phyloP scores from a whole-genome alignment of 2,113 vertebrate species.

The Crotalus tigris region DNA sequence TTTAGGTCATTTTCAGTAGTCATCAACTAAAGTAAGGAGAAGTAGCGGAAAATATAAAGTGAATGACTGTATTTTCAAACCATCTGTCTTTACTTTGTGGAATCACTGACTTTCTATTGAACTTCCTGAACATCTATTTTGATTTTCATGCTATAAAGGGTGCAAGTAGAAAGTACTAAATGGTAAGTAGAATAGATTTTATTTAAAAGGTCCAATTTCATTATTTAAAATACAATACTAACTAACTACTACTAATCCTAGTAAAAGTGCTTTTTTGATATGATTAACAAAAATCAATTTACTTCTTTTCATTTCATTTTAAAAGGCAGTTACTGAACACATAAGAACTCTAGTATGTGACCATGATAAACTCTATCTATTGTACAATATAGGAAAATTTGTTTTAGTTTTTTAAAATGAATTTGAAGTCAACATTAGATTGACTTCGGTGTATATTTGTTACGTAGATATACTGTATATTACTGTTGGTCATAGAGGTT shows the following conservation, averaged over 20 bases:
- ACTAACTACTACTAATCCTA: neutral
- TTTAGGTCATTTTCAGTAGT: neutral
- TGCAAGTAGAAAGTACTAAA: neutral
- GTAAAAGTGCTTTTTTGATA: neutral
- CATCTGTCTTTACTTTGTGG: slow-evolving; percentile 33
- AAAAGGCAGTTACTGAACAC: neutral
- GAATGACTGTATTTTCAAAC: slow-evolving; percentile 45
- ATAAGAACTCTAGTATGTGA: neutral
- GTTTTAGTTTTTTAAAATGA: neutral
- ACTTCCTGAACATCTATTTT: neutral
- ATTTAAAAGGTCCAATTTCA: neutral
- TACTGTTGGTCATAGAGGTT: neutral
- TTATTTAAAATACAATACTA: neutral
- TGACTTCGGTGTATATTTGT: neutral
- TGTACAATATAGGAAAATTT: neutral
- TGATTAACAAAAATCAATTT: neutral
- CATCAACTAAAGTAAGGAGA: slow-evolving; percentile 12
- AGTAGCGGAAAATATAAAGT: neutral
- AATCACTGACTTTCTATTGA: slow-evolving; percentile 24
- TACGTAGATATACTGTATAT: neutral
- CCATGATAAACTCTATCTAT: neutral
- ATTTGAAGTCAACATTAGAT: neutral
- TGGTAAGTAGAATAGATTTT: neutral
- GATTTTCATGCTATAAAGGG: slow-evolving; percentile 10
- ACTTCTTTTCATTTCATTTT: neutral